Evolutionary conservation across 1,140 invertebrate species (phyloP).

Genomic region (Hestina assimilis): DNA sequence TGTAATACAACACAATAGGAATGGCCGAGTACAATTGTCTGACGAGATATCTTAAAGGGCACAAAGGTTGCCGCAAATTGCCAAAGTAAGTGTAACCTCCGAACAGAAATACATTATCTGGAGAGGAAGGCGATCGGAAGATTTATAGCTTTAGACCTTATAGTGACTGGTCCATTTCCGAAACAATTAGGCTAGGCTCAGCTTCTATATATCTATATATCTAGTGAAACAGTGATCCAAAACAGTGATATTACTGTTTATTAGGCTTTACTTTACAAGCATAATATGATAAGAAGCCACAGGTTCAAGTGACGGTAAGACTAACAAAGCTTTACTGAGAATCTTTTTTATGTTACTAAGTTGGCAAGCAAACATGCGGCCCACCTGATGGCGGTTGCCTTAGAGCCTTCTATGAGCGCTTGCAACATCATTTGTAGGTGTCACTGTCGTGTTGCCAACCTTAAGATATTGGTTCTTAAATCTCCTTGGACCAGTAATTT

Average conservation of each 20-base stretch:
- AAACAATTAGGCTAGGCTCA: conserved; percentile 13
- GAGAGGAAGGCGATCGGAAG: conserved; percentile 63
- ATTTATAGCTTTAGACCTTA: conserved; percentile 62
- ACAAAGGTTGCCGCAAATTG: conserved; percentile 76
- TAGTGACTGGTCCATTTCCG: conserved; percentile 59
- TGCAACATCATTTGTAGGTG: no score
- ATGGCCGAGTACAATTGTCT: conserved; percentile 65
- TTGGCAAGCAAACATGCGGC: no score
- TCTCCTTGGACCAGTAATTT: no score
- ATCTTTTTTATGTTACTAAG: no score
- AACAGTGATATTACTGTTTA: background rate
- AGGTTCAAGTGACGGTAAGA: no score
- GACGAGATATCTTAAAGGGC: conserved; percentile 75
- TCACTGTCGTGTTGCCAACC: no score
- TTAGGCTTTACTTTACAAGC: no score
- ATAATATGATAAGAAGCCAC: no score
- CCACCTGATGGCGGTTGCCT: no score
- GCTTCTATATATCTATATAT: background rate
- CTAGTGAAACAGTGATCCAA: background rate
- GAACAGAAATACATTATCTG: conserved; percentile 77
- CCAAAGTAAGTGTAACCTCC: conserved; percentile 75
- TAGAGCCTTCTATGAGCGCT: no score
- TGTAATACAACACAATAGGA: conserved; percentile 37
- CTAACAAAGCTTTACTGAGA: no score
- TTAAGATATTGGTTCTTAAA: no score